Evolutionary conservation across 2,797 vertebrate species (phyloP), one percentile per base, ranked within the genome.

Genomic region (Bucorvus abyssinicus): DNA sequence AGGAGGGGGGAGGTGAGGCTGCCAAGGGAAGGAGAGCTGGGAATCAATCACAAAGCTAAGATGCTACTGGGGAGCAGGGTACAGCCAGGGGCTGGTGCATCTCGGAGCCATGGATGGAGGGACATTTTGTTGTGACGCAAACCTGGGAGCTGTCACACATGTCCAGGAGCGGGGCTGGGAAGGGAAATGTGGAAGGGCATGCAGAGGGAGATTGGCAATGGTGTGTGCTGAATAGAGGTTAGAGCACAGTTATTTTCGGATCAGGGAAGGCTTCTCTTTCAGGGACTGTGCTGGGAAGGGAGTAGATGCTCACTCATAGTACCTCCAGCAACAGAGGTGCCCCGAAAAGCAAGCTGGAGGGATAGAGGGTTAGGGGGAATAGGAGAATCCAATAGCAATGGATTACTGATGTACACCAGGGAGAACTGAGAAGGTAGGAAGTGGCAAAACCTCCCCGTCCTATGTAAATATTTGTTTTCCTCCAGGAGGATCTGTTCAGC

Each of bases 121-220:
- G 56, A 85, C 12, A 9, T 74, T 81, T 65, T 83, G 45, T 42
- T 83, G 68, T 45, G 74, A 36, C 65, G 42, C 30, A 71, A 60
- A 44, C 12, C 12, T 34, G 42, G 12, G 38, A 29, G 22, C 23
- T 71, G 18, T 57, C 61, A 49, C 0, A 0, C 0, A 1, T 42
- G 40, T 38, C 34, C 87, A 38, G 69, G n/a, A 77, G 68, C 26
- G 36, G 18, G 55, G 11, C 50, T 87, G 34, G 71, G 34, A 91
- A 91, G 19, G 69, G 49, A 49, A 14, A 2, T 0, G 0, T n/a
- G 60, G 71, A 89, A 42, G 15, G 18, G 9, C 1, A 6, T 6
- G 7, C 30, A 34, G 30, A 77, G 55, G 63, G 76, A 47, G 13
- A 20, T 24, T 0, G 4, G 14, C 26, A 45, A 15, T 4, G 9